phyloP scores from a whole-genome alignment of 2,797 vertebrate species.

The Rhinatrema bivittatum region DNA sequence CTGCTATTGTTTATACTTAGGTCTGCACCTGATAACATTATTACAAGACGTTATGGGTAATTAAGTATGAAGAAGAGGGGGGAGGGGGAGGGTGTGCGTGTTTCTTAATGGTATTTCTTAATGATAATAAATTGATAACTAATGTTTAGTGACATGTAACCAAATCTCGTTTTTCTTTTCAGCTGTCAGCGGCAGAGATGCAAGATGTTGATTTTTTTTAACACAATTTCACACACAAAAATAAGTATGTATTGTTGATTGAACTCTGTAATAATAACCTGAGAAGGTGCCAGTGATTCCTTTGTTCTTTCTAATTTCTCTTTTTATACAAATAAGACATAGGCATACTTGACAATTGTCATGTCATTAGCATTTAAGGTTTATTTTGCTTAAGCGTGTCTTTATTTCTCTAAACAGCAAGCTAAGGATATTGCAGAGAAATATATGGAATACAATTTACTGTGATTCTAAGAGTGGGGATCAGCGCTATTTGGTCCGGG shows the following conservation, averaged over 20 bases:
- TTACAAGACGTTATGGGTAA: constrained; percentile 23
- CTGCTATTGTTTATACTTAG: constrained; percentile 20
- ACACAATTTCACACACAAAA: background rate
- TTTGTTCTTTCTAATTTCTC: too few species aligned
- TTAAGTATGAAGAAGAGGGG: constrained; percentile 30
- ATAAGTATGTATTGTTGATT: constrained; percentile 13
- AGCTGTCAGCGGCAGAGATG: background rate
- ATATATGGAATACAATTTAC: too few species aligned
- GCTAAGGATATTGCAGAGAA: too few species aligned
- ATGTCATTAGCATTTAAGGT: constrained; percentile 46
- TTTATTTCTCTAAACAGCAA: too few species aligned
- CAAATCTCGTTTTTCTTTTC: background rate
- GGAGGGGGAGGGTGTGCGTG: constrained; percentile 13
- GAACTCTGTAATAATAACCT: constrained; percentile 30
- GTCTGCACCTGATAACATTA: constrained; percentile 19
- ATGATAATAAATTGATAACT: constrained; percentile 15
- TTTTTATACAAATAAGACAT: constrained; percentile 36
- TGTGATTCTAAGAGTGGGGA: too few species aligned
- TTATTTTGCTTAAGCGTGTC: constrained; percentile 51
- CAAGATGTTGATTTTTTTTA: background rate
- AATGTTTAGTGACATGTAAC: background rate
- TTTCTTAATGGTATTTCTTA: constrained; percentile 12
- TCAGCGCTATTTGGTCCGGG: too few species aligned
- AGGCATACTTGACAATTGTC: constrained; percentile 32
- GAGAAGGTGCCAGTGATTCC: constrained; percentile 32